Evolutionary conservation across 2,888 invertebrate genomes (phyloP), one percentile per base, ranked within the genome.

Genomic region (Drosophila demipolita): DNA sequence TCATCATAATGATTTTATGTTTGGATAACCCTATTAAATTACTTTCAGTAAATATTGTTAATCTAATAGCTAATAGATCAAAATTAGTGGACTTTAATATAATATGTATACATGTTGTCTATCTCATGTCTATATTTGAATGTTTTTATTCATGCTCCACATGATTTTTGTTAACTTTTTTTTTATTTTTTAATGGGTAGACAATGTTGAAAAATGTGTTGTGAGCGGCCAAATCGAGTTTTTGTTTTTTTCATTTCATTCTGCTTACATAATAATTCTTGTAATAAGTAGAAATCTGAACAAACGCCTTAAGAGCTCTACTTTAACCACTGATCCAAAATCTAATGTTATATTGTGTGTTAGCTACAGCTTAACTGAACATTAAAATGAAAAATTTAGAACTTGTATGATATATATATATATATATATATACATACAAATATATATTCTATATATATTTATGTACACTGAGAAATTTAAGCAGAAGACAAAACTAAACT

Each of bases 221-320:
- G 66, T 48, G 26, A 36, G 48, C 48, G 60, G 59, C 68, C 75
- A 73, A 74, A 73, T 66, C 35, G 58, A 62, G 32, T 32, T 52
- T 61, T 32, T 35, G n/a, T 42, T 29, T 29, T 6, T 29, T 26
- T 26, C 26, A 29, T 29, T 26, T 26, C 26, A 75, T 73, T 69
- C 71, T 77, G 17, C 50, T 9, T 17, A 23, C 20, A 23, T 1
- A 2, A 35, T 15, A 66, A 49, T 20, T 36, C 26, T 38, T 42
- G 38, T 49, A 36, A 55, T n/a, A 40, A 52, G 59, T 60, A 73
- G 68, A 78, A 68, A 77, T 63, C 73, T 63, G 50, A 73, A 78
- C 50, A 50, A 62, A 73, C 78, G 73, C 78, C 78, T 75, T 78
- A 73, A 58, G 78, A 75, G 78, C 66, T 72, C 65, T 77, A 55